These are phyloP conservation scores for Leuciscus waleckii DNA, from an alignment of 2,797 vertebrate species.

Conservation along the genomic window DNA sequence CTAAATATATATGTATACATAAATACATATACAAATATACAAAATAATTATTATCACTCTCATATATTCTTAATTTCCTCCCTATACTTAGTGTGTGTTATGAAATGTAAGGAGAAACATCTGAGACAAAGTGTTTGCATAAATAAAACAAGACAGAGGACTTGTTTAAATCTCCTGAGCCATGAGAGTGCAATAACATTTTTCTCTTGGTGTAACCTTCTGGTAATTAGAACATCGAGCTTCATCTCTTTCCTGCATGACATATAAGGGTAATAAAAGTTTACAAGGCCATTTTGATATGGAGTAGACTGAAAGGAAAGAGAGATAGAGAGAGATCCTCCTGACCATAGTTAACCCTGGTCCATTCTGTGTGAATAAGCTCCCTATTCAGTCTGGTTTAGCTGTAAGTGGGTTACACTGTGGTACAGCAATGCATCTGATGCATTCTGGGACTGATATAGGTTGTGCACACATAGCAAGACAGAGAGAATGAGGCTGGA, in stretches of 20 bases:
- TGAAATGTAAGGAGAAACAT: background rate
- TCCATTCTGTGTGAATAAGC: background rate
- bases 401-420: constrained; percentile 27
- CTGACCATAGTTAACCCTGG: background rate
- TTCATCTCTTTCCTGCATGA: constrained; percentile 20
- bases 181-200: constrained; percentile 11
- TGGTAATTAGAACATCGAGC: constrained; percentile 7
- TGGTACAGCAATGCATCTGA: constrained; percentile 19
- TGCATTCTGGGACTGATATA: constrained; percentile 27
- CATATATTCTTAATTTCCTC: background rate
- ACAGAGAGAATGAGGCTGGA: constrained; percentile 14
- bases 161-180: background rate
- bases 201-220: constrained; percentile 15
- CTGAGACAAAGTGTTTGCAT: background rate
- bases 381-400: background rate
- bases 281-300: constrained; percentile 15
- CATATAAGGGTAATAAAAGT: constrained; percentile 26
- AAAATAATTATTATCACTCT: background rate
- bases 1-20: too few relatives aligned
- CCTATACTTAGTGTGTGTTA: background rate
- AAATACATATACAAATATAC: too few relatives aligned
- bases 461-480: constrained; percentile 1
- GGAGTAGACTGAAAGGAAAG: background rate
- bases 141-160: background rate
- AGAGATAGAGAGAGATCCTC: background rate